A percentile compares a stretch with the other conserved stretches of the same genome.
phyloP scores from a whole-genome alignment of 2,888 invertebrate species.

The Lasioglossum pauxillum region DNA sequence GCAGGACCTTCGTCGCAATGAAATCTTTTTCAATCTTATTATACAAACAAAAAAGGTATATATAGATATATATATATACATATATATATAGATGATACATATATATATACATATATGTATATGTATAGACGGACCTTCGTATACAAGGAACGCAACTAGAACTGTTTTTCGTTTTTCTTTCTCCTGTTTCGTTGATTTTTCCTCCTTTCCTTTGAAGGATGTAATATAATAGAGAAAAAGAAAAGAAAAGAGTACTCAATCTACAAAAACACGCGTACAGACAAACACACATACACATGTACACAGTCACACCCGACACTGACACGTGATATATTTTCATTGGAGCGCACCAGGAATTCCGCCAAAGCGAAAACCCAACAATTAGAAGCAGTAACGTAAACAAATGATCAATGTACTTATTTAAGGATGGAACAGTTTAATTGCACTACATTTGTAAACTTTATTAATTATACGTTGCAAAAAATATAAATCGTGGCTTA shows the following conservation, averaged over 20 bases:
- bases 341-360: slow-evolving; percentile 30
- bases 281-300: background rate
- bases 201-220: slow-evolving; percentile 16
- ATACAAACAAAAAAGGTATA: slow-evolving; percentile 11
- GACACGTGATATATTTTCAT: slow-evolving; percentile 44
- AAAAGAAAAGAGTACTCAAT: slow-evolving; percentile 4
- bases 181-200: background rate
- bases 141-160: slow-evolving; percentile 35
- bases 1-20: slow-evolving; percentile 52
- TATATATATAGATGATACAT: background rate
- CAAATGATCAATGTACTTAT: slow-evolving; percentile 72
- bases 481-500: slow-evolving; percentile 47
- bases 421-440: slow-evolving; percentile 72
- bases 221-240: slow-evolving; percentile 17
- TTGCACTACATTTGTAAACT: slow-evolving; percentile 79
- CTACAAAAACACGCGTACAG: slow-evolving; percentile 13
- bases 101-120: background rate
- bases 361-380: slow-evolving; percentile 43
- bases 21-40: slow-evolving; percentile 37
- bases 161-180: slow-evolving; percentile 1
- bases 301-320: background rate
- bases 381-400: slow-evolving; percentile 53
- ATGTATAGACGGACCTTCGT: slow-evolving; percentile 17
- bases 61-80: background rate
- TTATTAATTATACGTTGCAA: slow-evolving; percentile 79